Percentiles rank a stretch among this genome's conserved stretches.
Conservation (phyloP, 2,797 vertebrate species). For the Poecile montanus region DNA sequence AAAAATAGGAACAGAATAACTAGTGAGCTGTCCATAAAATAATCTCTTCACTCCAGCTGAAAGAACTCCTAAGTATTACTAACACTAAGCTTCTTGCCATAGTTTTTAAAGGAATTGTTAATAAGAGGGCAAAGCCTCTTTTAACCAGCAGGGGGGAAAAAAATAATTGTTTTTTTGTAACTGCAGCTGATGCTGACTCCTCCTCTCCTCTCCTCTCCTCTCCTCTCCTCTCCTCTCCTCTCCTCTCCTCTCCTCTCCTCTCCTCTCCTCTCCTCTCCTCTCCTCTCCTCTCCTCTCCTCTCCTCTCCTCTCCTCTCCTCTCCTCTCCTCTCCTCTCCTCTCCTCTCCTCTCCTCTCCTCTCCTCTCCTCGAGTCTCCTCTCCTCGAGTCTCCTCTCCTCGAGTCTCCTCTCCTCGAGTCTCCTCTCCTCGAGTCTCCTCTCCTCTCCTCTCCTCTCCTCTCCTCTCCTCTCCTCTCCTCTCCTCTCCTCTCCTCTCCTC, state of each 20-base stretch:
- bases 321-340: too few species aligned
- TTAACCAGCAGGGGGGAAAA: background rate
- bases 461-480: too few species aligned
- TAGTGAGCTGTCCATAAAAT: background rate
- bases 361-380: too few species aligned
- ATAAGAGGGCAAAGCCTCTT: background rate
- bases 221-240: background rate
- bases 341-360: too few species aligned
- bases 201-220: background rate
- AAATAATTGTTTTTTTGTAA: background rate
- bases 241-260: too few species aligned
- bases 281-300: too few species aligned
- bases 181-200: background rate
- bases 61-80: background rate
- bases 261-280: too few species aligned
- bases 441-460: too few species aligned
- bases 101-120: background rate
- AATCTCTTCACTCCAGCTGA: background rate
- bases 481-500: too few species aligned
- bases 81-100: background rate
- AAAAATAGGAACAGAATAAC: background rate
- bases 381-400: too few species aligned
- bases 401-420: too few species aligned
- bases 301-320: too few species aligned
- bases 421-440: background rate